Conservation (phyloP, 2,888 invertebrate species). For the Belgica antarctica region DNA sequence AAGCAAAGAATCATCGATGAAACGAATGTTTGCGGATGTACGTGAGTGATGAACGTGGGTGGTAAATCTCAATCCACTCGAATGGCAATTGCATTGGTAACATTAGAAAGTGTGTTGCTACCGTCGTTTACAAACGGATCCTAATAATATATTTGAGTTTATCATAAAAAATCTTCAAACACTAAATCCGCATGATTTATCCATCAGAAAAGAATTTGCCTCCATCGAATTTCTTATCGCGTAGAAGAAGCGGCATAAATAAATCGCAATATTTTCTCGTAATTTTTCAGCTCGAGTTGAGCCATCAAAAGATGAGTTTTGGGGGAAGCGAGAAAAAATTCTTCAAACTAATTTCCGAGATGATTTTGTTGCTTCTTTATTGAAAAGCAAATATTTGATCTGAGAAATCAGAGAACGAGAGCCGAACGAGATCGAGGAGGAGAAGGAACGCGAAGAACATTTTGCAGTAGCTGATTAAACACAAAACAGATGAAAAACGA, state of each 20-base stretch:
- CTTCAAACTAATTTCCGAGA: constrained; percentile 2
- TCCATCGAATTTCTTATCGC: background rate
- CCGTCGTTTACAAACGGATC: too few species aligned
- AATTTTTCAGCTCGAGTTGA: background rate
- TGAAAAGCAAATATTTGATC: constrained; percentile 22
- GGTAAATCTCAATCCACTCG: too few species aligned
- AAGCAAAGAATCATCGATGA: too few species aligned
- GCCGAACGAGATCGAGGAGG: background rate
- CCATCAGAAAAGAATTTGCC: background rate
- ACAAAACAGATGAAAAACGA: background rate
- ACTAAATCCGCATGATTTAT: constrained; percentile 15
- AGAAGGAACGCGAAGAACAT: background rate
- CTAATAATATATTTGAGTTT: constrained; percentile 9
- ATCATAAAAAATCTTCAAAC: constrained; percentile 3
- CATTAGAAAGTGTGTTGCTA: too few species aligned
- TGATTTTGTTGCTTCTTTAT: too few species aligned
- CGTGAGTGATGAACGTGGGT: too few species aligned
- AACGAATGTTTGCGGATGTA: too few species aligned
- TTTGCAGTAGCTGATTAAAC: background rate
- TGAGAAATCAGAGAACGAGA: constrained; percentile 1
- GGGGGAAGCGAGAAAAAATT: background rate
- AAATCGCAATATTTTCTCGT: constrained; percentile 27
- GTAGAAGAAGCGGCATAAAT: background rate
- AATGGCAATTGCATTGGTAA: too few species aligned
- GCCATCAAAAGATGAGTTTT: constrained; percentile 4